Evolutionary conservation across 2,113 vertebrate genomes (phyloP).

Genomic region (Macquaria ambigua): DNA sequence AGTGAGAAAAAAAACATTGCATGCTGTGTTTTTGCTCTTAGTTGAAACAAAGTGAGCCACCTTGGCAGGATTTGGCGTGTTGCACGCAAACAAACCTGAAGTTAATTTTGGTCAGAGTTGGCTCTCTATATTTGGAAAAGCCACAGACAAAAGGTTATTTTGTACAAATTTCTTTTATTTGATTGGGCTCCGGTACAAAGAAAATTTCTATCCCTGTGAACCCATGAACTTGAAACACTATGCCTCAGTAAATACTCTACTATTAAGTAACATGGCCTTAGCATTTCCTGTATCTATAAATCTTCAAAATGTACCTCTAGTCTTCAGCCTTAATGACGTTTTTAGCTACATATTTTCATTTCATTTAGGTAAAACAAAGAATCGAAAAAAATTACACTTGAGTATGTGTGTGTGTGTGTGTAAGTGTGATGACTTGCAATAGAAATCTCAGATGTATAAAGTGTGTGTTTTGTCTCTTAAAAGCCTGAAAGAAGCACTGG

Average conservation of each 20-base stretch:
- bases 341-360: background rate
- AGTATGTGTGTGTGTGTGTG: background rate
- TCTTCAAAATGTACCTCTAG: background rate
- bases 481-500: conserved; percentile 88
- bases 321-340: background rate
- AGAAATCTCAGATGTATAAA: background rate
- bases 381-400: background rate
- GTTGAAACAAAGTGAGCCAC: background rate
- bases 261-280: background rate
- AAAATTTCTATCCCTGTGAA: background rate
- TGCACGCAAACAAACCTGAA: background rate
- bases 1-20: background rate
- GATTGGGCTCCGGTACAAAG: background rate
- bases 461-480: conserved; percentile 46
- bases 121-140: background rate
- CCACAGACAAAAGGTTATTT: background rate
- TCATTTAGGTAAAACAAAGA: background rate
- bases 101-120: background rate
- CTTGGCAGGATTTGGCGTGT: background rate
- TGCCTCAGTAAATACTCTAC: background rate
- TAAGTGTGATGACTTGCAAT: background rate
- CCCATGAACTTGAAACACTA: background rate
- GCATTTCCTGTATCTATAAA: background rate
- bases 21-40: background rate
- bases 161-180: background rate